A percentile compares a stretch with the other conserved stretches of the same genome.
phyloP scores from a whole-genome alignment of 2,888 invertebrate genomes.

The Antitype chi region DNA sequence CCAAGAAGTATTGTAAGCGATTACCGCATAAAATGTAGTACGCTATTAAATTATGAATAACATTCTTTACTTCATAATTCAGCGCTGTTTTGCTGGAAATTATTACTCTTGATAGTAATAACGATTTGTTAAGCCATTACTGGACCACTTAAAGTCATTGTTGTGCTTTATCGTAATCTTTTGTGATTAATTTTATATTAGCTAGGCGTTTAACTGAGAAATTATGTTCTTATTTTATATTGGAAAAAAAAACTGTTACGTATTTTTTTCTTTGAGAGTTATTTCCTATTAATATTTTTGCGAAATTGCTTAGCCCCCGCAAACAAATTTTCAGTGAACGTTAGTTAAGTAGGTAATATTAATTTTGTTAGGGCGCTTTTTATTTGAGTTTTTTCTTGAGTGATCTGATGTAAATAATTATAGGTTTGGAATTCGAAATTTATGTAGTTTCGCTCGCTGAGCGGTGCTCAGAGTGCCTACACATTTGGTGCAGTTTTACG shows the following conservation, averaged over 20 bases:
- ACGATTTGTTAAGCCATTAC: conserved; percentile 62
- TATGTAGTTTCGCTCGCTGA: not conserved
- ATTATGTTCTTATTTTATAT: conserved; percentile 39
- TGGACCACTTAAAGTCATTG: conserved; percentile 50
- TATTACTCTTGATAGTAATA: conserved; percentile 54
- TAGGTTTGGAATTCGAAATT: not conserved
- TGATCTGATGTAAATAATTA: not conserved
- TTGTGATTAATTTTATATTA: conserved; percentile 59
- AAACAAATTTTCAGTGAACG: not conserved
- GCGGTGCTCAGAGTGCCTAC: no score
- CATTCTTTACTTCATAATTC: conserved; percentile 56
- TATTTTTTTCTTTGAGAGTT: not conserved
- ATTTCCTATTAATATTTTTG: not conserved
- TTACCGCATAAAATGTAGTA: conserved; percentile 31
- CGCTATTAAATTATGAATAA: conserved; percentile 48
- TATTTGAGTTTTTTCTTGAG: not conserved
- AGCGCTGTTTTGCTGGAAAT: conserved; percentile 43
- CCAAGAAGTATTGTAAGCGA: conserved; percentile 2
- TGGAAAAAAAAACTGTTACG: not conserved
- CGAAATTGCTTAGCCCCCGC: not conserved
- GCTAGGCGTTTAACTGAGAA: conserved; percentile 37
- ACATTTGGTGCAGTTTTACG: not conserved
- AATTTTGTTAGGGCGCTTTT: not conserved
- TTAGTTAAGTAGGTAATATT: not conserved
- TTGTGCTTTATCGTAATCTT: conserved; percentile 65